Evolutionary conservation across 2,888 invertebrate species (phyloP).

Genomic region (Dryococelus australis): DNA sequence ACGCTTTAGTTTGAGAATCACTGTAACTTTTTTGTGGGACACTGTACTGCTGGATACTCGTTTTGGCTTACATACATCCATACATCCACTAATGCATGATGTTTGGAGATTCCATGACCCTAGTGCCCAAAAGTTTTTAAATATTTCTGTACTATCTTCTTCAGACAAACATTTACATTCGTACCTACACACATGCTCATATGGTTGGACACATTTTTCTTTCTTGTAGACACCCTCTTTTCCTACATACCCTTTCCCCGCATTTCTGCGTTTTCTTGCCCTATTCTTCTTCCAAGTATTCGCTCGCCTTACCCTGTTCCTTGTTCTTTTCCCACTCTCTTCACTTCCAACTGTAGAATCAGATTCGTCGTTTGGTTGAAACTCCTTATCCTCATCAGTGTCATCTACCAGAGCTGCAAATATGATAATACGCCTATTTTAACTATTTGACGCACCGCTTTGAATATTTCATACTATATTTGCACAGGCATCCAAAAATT

Average conservation of each 20-base stretch:
- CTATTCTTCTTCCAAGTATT: neutral
- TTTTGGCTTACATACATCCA: slow-evolving; percentile 12
- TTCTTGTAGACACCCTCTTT: neutral
- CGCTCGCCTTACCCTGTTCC: neutral
- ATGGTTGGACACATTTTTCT: neutral
- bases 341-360: neutral
- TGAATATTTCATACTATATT: too few species aligned
- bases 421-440: neutral
- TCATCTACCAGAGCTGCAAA: neutral
- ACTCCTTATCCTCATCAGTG: neutral
- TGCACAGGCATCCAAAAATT: too few species aligned
- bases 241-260: neutral
- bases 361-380: slow-evolving; percentile 22
- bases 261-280: neutral
- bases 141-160: neutral
- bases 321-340: neutral
- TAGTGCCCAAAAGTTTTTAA: slow-evolving; percentile 10
- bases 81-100: slow-evolving; percentile 22
- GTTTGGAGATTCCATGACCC: slow-evolving; percentile 21
- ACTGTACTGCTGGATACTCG: neutral
- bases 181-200: neutral
- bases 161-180: neutral
- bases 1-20: slow-evolving; percentile 12
- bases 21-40: neutral
- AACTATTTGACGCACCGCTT: neutral